Evolutionary conservation across 2,113 vertebrate genomes (phyloP).

Genomic region (Pseudopodoces humilis): DNA sequence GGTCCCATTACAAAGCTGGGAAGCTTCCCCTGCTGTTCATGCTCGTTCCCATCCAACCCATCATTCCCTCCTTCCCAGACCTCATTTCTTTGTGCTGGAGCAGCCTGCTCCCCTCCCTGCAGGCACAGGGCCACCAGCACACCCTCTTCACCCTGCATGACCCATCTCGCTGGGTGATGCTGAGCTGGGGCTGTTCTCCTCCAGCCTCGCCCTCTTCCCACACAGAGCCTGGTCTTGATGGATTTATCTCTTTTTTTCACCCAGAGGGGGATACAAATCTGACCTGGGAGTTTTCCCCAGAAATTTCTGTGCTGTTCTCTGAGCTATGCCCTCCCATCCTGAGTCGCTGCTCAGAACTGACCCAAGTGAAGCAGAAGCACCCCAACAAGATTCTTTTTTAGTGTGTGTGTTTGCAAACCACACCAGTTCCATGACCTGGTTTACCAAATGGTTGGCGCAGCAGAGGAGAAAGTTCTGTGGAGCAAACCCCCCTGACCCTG

Average conservation of each 20-base stretch:
- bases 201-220: not conserved
- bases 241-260: not conserved
- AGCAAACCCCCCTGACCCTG: not conserved
- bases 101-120: fast-evolving
- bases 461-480: not conserved
- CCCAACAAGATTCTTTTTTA: not conserved
- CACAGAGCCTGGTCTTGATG: not conserved
- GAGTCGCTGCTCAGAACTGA: not conserved
- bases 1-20: not conserved
- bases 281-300: not conserved
- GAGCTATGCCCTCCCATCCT: fast-evolving
- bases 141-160: not conserved
- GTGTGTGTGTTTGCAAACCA: not conserved
- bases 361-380: not conserved
- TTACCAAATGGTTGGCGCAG: not conserved
- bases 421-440: not conserved
- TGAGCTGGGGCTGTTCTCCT: not conserved
- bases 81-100: not conserved
- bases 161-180: not conserved
- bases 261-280: not conserved
- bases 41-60: fast-evolving
- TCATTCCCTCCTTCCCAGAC: not conserved
- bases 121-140: not conserved
- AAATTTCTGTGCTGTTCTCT: not conserved
- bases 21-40: not conserved